Conservation (phyloP, 2,888 invertebrate species). For the Plemyria rubiginata region DNA sequence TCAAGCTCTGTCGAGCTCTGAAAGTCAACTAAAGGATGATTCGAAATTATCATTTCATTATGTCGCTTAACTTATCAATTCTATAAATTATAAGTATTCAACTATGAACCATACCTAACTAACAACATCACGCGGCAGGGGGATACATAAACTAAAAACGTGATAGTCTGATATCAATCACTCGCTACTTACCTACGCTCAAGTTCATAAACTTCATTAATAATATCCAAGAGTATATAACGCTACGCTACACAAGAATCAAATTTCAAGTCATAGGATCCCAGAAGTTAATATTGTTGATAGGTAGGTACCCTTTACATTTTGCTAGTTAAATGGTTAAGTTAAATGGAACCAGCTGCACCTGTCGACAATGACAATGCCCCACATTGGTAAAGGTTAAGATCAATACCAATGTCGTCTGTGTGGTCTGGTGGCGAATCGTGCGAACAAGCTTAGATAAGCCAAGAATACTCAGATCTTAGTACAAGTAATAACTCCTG, state of each 20-base stretch:
- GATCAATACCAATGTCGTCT: slow-evolving; percentile 36
- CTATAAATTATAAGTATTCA: slow-evolving; percentile 35
- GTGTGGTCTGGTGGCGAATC: slow-evolving; percentile 8
- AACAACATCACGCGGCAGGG: slow-evolving; percentile 45
- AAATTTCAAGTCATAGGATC: no score
- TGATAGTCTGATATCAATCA: slow-evolving; percentile 39
- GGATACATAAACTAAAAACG: slow-evolving; percentile 47
- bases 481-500: neutral
- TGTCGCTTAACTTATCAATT: slow-evolving; percentile 49
- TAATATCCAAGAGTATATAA: no score
- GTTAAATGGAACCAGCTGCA: slow-evolving; percentile 4
- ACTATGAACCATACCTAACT: slow-evolving; percentile 43
- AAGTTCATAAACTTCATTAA: neutral
- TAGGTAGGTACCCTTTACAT: no score
- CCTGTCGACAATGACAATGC: slow-evolving; percentile 34
- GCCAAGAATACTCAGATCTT: neutral
- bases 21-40: slow-evolving; percentile 73
- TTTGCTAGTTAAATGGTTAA: no score
- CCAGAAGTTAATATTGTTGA: no score
- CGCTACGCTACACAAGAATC: neutral
- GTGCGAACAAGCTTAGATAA: slow-evolving; percentile 11
- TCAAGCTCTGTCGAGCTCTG: slow-evolving; percentile 62
- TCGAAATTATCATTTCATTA: slow-evolving; percentile 50
- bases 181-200: neutral
- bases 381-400: slow-evolving; percentile 36